Evolutionary conservation across 2,113 vertebrate genomes (phyloP).

Genomic region (Neogobius melanostomus): DNA sequence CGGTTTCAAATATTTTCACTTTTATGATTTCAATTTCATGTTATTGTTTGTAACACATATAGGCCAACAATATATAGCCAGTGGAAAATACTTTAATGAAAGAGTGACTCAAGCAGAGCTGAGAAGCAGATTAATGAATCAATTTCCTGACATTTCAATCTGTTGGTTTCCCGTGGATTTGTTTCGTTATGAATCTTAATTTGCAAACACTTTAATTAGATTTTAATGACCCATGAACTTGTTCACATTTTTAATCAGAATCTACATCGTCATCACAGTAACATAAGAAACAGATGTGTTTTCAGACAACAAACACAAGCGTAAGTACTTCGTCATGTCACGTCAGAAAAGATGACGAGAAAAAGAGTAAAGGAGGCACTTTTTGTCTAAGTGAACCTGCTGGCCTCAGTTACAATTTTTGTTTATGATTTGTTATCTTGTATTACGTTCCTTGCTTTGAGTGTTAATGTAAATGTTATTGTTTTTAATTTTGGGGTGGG

Average conservation of each 20-base stretch:
- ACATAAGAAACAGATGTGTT: not conserved
- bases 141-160: slow-evolving; percentile 18
- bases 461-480: no score
- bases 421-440: no score
- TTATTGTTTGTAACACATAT: not conserved
- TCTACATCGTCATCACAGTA: not conserved
- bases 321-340: no score
- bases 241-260: not conserved
- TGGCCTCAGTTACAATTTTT: no score
- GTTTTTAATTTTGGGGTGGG: no score
- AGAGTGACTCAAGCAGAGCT: not conserved
- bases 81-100: not conserved
- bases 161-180: slow-evolving; percentile 2
- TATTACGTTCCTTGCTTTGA: no score
- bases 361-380: no score
- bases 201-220: not conserved
- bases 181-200: not conserved
- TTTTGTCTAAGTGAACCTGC: no score
- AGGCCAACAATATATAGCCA: not conserved
- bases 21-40: not conserved
- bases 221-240: not conserved
- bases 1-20: no score
- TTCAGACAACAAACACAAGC: no score
- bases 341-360: no score
- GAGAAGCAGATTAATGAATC: slow-evolving; percentile 1